phyloP scores from a whole-genome alignment of 2,797 vertebrate species.

The Malacoctenus gilli region DNA sequence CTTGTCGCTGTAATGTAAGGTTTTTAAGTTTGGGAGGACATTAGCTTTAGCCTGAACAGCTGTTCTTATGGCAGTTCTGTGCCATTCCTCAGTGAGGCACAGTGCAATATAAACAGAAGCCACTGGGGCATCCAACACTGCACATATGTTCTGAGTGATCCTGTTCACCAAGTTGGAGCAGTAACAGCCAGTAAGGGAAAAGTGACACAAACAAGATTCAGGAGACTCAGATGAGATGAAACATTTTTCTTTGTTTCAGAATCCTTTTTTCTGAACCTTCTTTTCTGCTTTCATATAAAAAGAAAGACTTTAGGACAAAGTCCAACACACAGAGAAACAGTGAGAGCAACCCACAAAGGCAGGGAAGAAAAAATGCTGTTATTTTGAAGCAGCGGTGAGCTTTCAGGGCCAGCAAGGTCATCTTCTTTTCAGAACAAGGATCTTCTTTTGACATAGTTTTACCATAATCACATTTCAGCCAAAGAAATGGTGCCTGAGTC shows the following conservation, averaged over 20 bases:
- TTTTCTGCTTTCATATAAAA: not conserved
- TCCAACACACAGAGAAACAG: not conserved
- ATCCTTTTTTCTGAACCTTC: conserved; percentile 12
- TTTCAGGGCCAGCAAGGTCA: no score
- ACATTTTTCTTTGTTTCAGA: no score
- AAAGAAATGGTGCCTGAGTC: no score
- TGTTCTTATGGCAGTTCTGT: conserved; percentile 35
- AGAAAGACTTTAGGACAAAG: no score
- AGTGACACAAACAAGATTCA: conserved; percentile 25
- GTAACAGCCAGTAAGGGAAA: conserved; percentile 33
- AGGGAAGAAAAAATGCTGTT: no score
- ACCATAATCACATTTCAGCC: no score
- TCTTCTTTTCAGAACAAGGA: no score
- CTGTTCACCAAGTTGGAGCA: conserved; percentile 29
- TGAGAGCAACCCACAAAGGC: no score
- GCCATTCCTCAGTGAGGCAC: no score
- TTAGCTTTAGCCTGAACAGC: conserved; percentile 46
- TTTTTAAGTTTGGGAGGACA: conserved; percentile 30
- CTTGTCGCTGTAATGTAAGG: conserved; percentile 25
- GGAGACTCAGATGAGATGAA: not conserved
- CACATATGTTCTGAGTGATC: conserved; percentile 40
- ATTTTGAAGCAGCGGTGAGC: no score
- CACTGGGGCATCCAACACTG: conserved; percentile 26
- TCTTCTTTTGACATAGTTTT: no score
- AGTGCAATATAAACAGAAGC: conserved; percentile 39